phyloP scores from a whole-genome alignment of 2,797 vertebrate species.

The Prionace glauca region DNA sequence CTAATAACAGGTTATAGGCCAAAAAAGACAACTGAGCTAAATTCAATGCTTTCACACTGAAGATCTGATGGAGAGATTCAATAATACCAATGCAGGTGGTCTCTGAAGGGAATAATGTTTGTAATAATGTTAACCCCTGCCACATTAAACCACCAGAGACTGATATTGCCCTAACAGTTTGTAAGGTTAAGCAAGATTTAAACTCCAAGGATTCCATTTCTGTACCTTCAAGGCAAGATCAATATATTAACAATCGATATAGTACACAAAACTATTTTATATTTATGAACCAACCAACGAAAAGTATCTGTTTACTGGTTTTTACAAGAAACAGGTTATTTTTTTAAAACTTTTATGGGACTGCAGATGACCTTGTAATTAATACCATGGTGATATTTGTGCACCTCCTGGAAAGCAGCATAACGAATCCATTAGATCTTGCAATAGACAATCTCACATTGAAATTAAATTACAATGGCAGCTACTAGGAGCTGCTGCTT shows the following conservation, averaged over 20 bases:
- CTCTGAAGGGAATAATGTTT: neutral
- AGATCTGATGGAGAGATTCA: neutral
- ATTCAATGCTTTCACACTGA: neutral
- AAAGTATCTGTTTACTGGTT: neutral
- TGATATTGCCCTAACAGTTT: neutral
- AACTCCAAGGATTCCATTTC: neutral
- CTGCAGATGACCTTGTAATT: neutral
- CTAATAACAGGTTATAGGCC: neutral
- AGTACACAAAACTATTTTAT: neutral
- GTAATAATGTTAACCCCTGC: neutral
- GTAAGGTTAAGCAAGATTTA: slow-evolving; percentile 21
- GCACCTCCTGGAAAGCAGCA: neutral
- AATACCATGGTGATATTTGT: neutral
- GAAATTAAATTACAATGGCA: neutral
- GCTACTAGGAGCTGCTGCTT: neutral
- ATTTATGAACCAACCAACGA: neutral
- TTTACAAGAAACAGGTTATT: neutral
- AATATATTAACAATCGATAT: slow-evolving; percentile 28
- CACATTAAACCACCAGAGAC: neutral
- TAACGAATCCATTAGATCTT: neutral
- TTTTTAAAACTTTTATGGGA: neutral
- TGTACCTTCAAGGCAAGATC: neutral
- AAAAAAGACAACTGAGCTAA: neutral
- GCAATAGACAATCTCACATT: neutral
- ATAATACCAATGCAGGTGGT: neutral